These are phyloP conservation scores for Aplysia californica DNA, from an alignment of 1,140 invertebrate species.

Conservation along the genomic window DNA sequence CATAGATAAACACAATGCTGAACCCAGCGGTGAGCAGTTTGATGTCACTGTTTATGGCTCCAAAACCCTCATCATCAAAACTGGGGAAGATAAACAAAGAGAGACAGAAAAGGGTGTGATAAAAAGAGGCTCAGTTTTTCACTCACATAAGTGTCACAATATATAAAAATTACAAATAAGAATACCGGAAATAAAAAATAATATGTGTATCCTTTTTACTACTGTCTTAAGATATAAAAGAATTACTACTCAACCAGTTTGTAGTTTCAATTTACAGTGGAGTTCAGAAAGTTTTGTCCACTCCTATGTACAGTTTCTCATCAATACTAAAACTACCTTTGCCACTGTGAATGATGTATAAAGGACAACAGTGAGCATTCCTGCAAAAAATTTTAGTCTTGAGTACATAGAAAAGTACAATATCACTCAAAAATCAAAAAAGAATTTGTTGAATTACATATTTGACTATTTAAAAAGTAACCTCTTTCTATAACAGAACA, in stretches of 20 bases:
- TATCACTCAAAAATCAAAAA: neutral
- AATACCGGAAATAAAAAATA: neutral
- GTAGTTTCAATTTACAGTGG: neutral
- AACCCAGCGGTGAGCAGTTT: constrained; percentile 78
- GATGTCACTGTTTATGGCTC: constrained; percentile 77
- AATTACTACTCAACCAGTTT: neutral
- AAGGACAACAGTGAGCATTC: no score
- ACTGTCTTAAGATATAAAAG: neutral
- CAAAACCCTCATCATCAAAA: constrained; percentile 62
- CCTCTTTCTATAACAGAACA: neutral
- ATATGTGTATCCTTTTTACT: neutral
- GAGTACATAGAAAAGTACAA: no score
- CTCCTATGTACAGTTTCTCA: no score
- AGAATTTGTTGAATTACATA: no score
- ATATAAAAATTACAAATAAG: neutral
- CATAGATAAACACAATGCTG: constrained; percentile 79
- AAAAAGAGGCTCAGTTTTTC: neutral
- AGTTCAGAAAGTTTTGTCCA: no score
- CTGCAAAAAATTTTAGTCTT: no score
- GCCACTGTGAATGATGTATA: no score
- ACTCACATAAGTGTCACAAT: neutral
- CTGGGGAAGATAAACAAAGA: constrained; percentile 34
- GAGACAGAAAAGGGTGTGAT: neutral
- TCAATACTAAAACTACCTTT: no score
- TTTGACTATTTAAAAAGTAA: no score